Evolutionary conservation across 1,140 invertebrate genomes (phyloP), one percentile per base, ranked within the genome.

Genomic region (Drosophila athabasca): DNA sequence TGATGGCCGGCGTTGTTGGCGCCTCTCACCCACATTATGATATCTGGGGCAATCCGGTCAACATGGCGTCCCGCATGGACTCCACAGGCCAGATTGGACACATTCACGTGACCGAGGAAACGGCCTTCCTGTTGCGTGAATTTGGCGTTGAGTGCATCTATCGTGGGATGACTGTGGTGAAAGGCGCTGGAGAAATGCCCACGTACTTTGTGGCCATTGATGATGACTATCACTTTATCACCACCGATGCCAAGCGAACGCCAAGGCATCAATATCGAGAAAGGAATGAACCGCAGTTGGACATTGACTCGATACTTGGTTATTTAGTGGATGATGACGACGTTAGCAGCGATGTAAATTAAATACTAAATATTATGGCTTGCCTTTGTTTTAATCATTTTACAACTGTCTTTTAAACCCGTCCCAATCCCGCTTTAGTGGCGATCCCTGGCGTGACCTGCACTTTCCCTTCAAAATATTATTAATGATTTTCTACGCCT

Each of bases 21-120:
- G 95, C 96, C 0, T 94, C 95, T n/a, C 98, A 98, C 87, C 97
- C 97, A 0, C 93, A 97, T 8, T 92, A 92, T 26, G 91, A 98
- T 91, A 97, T 98, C 77, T 98, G 97, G 97, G 97, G 97, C 0
- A 96, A 98, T 92, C 95, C 97, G 1, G 97, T 98, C 0, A 99
- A 99, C 92, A 96, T 99, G 94, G 97, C 97, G 1, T 98, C 97
- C 5, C 93, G 98, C 68, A 98, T 98, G 96, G 97, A 98, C 76
- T 96, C 95, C 0, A 96, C 95, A 0, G 97, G 97, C 19, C 90
- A 94, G 66, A 92, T 94, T 13, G 96, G 95, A 41, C 94, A 94
- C 88, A 97, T 98, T 79, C 96, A 97, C 90, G 94, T 96, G 0
- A 95, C 96, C 3, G 94, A 95, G 87, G 93, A 95, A 29, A 96